Evolutionary conservation across 1,140 invertebrate species (phyloP), one percentile per base, ranked within the genome.

Genomic region (Drosophila watanabei): DNA sequence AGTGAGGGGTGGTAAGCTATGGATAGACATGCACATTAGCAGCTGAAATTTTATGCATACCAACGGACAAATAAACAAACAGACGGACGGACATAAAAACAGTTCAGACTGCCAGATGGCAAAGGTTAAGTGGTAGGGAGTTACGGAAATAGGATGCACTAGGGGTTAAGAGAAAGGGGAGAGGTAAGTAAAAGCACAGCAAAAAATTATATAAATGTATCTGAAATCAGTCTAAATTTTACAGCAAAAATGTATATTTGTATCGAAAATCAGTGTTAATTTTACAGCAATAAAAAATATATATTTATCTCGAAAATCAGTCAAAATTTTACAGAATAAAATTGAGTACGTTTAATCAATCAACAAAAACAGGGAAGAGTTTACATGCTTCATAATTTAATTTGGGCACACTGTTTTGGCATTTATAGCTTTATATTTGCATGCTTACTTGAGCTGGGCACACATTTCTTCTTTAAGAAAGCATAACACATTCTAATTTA

Each of bases 41-140:
- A 82, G 62, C 54, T 80, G 46, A 59, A 79, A 64, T 68, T 79
- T 68, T 79, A 82, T 87, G 75, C 80, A 87, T 69, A 46, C 70
- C 61, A 73, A 60, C 51, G 68, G 60, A 63, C 73, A 86, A 73
- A 52, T 35, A 64, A 77, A 80, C 72, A 85, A 73, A 68, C 63
- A 2, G 32, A 54, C 52, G 13, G 30, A 20, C n/a, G 52, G 20
- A 30, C 48, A 51, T 65, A 52, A 59, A 72, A 77, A 72, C 30
- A 60, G 66, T 16, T 32, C 45, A 20, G 20, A 37, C 52, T 16
- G 28, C 4, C 16, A 41, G 20, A 68, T 33, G 58, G 63, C 63
- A 37, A 68, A 68, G 48, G 61, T 52, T 70, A 66, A 66, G 18
- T 51, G 66, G 37, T 9, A 1, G 16, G 39, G 56, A 14, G 20